Base-by-base conservation (phyloP, 2,113 vertebrate species). In the Chaetodon auriga region DNA sequence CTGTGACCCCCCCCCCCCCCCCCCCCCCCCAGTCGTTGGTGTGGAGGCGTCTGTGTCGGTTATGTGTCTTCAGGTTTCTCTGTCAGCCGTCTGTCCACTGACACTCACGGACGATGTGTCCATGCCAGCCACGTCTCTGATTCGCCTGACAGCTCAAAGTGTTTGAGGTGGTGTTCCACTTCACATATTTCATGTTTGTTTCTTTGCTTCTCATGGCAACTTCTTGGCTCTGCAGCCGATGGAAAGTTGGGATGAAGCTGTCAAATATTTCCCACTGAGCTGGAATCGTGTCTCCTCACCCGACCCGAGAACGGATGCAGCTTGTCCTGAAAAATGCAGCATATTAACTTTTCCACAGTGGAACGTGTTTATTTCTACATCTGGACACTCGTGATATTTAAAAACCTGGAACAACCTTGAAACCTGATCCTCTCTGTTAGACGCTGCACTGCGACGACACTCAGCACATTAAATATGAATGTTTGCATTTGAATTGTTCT, bases 181-280 rank as follows among this genome's bases (percentile, higher is more conserved):
- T 61, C 38, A 60, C 43, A 53, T 9, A 23, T 4, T 35, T n/a
- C 13, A 5, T 72, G 78, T 81, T 71, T 66, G 45, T 62, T 49
- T 66, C 65, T 38, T 35, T 55, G 53, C 65, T 23, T 48, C 71
- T 82, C 75, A 30, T 60, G 75, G 80, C n/a, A 75, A 75, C 85
- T 62, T n/a, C 6, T 58, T 77, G 68, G 48, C 77, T 80, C 77
- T 12, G 43, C 35, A 61, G 65, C 43, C 49, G 77, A 83, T 25
- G 54, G 60, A 76, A 83, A 77, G 54, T 46, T 35, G 45, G 19
- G 61, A 55, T 77, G 73, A 72, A 68, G 70, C 12, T 45, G 25
- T 62, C n/a, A 49, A n/a, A 53, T 61, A 7, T 54, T 68, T 73
- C 73, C 66, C 25, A 21, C 55, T 79, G 75, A 81, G 58, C 71